Conservation (phyloP, 53 echinoderm and acorn worm genomes). For the Crossaster papposus region DNA sequence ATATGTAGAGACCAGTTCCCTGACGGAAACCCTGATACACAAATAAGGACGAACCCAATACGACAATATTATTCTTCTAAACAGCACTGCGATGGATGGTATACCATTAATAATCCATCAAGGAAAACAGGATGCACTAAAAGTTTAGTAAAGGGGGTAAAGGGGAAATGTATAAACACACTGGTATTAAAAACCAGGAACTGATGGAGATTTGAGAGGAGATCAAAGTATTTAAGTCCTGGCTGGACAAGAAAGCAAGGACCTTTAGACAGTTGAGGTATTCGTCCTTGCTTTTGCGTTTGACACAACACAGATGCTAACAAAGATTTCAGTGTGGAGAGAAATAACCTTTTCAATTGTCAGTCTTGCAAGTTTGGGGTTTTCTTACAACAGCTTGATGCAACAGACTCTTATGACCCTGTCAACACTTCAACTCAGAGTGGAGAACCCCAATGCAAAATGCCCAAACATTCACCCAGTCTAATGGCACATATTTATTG, state of each 20-base stretch:
- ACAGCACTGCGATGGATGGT: slow-evolving; percentile 3
- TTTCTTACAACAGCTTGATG: too few species aligned
- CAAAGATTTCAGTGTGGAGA: background rate
- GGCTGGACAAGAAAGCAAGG: background rate
- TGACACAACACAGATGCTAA: background rate
- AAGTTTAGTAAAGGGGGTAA: too few species aligned
- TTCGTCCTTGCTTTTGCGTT: background rate
- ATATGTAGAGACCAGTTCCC: slow-evolving; percentile 28
- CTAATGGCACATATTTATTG: too few species aligned
- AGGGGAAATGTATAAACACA: background rate
- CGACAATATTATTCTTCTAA: slow-evolving; percentile 33
- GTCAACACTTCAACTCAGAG: background rate
- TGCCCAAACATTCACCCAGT: too few species aligned
- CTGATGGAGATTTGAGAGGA: too few species aligned
- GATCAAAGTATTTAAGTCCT: too few species aligned
- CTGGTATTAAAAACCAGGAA: too few species aligned
- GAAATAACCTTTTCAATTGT: background rate
- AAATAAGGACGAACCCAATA: background rate
- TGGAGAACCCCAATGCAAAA: too few species aligned
- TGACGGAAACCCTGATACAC: background rate
- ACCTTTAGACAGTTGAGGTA: background rate
- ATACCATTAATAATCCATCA: background rate
- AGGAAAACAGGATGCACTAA: background rate
- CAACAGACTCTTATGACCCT: background rate
- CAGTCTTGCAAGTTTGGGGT: too few species aligned